Evolutionary conservation across 2,888 invertebrate genomes (phyloP), one percentile per base, ranked within the genome.

Genomic region (Yponomeuta cagnagella): DNA sequence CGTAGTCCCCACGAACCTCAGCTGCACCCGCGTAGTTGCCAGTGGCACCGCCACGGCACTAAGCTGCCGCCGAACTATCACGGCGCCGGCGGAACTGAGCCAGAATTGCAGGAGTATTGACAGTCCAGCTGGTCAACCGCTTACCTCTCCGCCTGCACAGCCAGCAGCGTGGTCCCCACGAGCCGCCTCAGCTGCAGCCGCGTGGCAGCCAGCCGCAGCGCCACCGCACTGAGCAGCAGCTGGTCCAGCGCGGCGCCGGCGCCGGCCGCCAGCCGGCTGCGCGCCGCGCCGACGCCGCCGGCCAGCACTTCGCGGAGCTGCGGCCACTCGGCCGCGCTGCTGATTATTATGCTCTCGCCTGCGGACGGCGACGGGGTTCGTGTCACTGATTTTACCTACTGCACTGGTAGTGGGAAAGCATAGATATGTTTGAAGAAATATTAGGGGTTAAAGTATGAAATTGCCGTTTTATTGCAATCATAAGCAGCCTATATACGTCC

Each of bases 281-380:
- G 95, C 10, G 93, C 82, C 0, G 80, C 73, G 5, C 75, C 70
- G 15, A 89, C 30, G 0, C 86, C 85, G 37, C 79, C 81, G 2
- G 72, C 63, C 8, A 87, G 76, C n/a, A 82, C 80, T 0, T 43
- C 8, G 2, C 80, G 82, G 0, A 90, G 75, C 0, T 73, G 74
- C 0, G 78, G 70, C 90, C 90, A 90, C n/a, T 86, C 85, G 12
- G 79, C 76, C 0, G 72, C 72, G 0, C 75, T 93, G 77, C 96
- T 95, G 63, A 98, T 94, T n/a, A 98, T 89, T 81, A 98, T 96
- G 82, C 98, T 98, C 81, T 98, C 98, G 63, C 97, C 91, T 90
- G 73, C 1, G 43, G 52, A 43, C 48, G 15, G 63, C 23, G 23
- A 23, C 23, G 2, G 64, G 23, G 5, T 64, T 64, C 2, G 30